Conservation (phyloP, 2,113 vertebrate genomes). For the Amphiprion ocellaris region DNA sequence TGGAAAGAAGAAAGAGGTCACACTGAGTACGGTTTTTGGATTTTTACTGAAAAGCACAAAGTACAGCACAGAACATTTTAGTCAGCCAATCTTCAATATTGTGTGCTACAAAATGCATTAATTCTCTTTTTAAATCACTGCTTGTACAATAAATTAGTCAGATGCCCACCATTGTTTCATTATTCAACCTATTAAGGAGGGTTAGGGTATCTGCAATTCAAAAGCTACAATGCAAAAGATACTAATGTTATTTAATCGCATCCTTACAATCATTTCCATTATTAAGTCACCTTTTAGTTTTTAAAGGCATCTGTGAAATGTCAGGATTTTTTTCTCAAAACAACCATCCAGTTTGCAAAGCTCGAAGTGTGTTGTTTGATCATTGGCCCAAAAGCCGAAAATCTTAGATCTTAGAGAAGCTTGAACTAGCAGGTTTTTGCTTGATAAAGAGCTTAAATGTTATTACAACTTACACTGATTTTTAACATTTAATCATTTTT, state of each 20-base stretch:
- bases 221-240: not conserved
- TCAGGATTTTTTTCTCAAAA: too few species aligned
- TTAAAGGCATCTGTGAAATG: too few species aligned
- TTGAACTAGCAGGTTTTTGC: not conserved
- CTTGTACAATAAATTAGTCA: not conserved
- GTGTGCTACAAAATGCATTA: not conserved
- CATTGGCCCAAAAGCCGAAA: not conserved
- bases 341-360: too few species aligned
- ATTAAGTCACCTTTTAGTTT: too few species aligned
- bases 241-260: too few species aligned
- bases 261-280: too few species aligned
- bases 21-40: not conserved
- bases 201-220: not conserved
- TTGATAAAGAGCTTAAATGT: too few species aligned
- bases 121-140: conserved; percentile 8
- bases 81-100: not conserved
- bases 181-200: not conserved
- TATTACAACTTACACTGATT: too few species aligned
- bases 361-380: not conserved
- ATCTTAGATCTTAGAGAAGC: not conserved
- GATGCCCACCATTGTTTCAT: not conserved
- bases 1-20: not conserved
- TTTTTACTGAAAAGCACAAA: not conserved
- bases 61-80: not conserved
- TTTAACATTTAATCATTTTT: too few species aligned